Percentiles rank a stretch among this genome's conserved stretches.
These are phyloP conservation scores for Gastrophysa polygoni DNA, from an alignment of 2,888 invertebrate genomes.

Conservation along the genomic window DNA sequence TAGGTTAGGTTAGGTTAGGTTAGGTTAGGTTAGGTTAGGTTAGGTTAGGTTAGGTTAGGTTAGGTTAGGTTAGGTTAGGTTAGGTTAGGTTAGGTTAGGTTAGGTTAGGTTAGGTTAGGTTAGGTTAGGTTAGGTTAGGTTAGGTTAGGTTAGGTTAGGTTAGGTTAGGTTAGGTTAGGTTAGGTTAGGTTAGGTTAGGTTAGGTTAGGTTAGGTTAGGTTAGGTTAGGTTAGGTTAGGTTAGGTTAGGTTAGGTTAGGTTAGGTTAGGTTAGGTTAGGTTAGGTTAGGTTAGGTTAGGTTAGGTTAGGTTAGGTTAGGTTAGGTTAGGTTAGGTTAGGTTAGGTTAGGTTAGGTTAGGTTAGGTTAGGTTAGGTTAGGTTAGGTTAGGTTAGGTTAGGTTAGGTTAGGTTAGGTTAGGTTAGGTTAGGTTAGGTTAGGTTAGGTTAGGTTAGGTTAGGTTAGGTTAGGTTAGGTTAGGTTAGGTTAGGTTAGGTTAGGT, in stretches of 20 bases:
- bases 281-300: conserved; percentile 37
- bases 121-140: conserved; percentile 35
- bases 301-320: conserved; percentile 37
- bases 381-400: conserved; percentile 33
- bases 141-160: conserved; percentile 35
- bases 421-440: conserved; percentile 27
- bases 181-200: conserved; percentile 36
- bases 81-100: conserved; percentile 37
- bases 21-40: conserved; percentile 35
- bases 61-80: conserved; percentile 29
- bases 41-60: conserved; percentile 34
- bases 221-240: conserved; percentile 34
- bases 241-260: conserved; percentile 35
- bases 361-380: conserved; percentile 33
- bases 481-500: neutral
- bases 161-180: conserved; percentile 34
- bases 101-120: conserved; percentile 35
- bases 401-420: conserved; percentile 35
- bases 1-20: conserved; percentile 35
- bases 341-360: conserved; percentile 28
- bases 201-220: conserved; percentile 35
- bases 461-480: neutral
- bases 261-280: conserved; percentile 34
- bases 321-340: conserved; percentile 35
- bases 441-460: neutral